Evolutionary conservation across 2,888 invertebrate genomes (phyloP).

Genomic region (Epirrhoe tristata): DNA sequence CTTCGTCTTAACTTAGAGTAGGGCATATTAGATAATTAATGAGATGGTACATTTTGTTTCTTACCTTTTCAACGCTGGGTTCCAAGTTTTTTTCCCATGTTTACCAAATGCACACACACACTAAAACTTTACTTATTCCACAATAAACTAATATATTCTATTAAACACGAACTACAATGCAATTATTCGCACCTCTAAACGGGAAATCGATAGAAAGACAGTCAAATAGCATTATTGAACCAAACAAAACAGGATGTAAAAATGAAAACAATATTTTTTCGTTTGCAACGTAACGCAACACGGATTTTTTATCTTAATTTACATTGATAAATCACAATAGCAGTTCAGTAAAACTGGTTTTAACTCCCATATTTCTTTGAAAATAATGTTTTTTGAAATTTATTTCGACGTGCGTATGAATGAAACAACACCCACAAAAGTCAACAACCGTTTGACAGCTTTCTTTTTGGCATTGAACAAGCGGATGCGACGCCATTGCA

Average conservation of each 20-base stretch:
- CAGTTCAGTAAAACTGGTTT: conserved; percentile 9
- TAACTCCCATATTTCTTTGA: not conserved
- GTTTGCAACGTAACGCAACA: not conserved
- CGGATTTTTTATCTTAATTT: conserved; percentile 1
- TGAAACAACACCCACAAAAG: conserved; percentile 51
- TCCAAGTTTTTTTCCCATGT: conserved; percentile 12
- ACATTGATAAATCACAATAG: conserved; percentile 1
- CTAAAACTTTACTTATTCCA: not conserved
- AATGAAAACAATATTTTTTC: conserved; percentile 57
- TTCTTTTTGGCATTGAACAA: conserved; percentile 44
- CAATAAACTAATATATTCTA: not conserved
- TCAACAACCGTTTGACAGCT: conserved; percentile 81
- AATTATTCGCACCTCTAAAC: conserved; percentile 40
- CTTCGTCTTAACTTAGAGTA: too few relatives aligned
- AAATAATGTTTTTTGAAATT: conserved; percentile 16
- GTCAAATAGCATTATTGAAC: conserved; percentile 45
- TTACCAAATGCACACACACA: conserved; percentile 4
- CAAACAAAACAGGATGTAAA: conserved; percentile 59
- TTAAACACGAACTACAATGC: conserved; percentile 9
- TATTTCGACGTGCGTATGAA: conserved; percentile 41
- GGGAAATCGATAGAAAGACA: conserved; percentile 47
- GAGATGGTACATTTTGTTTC: not conserved
- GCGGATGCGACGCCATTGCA: conserved; percentile 61
- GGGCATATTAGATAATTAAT: too few relatives aligned
- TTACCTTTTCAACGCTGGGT: conserved; percentile 15